Evolutionary conservation across 1,140 invertebrate species (phyloP), one percentile per base, ranked within the genome.

Genomic region (Aphelinus atriplicis): DNA sequence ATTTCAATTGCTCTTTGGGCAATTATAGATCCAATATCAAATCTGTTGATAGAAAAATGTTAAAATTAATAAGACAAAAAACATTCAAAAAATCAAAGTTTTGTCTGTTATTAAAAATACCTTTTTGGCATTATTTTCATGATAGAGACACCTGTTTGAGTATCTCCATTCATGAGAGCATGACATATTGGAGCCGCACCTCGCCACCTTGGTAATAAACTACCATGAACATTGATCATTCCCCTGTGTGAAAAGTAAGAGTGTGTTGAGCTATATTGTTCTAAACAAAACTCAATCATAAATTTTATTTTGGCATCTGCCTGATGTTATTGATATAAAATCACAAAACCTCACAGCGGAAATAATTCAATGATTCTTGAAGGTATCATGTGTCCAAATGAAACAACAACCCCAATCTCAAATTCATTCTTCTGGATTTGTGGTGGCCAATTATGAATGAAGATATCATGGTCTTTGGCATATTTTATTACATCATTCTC

Each of bases 161-260:
- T 79, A 83, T 99, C 97, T 47, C 95, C 95, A 88, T 94, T 92
- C 71, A 95, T 90, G 69, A 97, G 88, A n/a, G 95, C 90, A 87
- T 96, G 91, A 77, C 94, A 90, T 62, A 98, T 93, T 3, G 96
- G 96, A 7, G 95, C 92, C 60, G 97, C 95, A 51, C 97, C 97
- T 85, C 97, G 89, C 95, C 96, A 99, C 76, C 94, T 89, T 47
- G 97, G 97, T 78, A 99, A 84, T 51, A 99, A 84, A 87, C 96
- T 97, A 7, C 92, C 95, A 88, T 99, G 97, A 1, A 98, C 92
- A 90, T 97, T 97, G 56, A 97, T 87, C 89, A 97, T 95, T 10
- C 97, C 97, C 85, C 95, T 97, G 81, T 78, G 90, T 26, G 26
- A 26, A 89, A 76, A 79, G 80, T 67, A 78, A 77, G 50, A 80